These are phyloP conservation scores for Morelia viridis DNA, from an alignment of 2,797 vertebrate genomes.

Conservation along the genomic window DNA sequence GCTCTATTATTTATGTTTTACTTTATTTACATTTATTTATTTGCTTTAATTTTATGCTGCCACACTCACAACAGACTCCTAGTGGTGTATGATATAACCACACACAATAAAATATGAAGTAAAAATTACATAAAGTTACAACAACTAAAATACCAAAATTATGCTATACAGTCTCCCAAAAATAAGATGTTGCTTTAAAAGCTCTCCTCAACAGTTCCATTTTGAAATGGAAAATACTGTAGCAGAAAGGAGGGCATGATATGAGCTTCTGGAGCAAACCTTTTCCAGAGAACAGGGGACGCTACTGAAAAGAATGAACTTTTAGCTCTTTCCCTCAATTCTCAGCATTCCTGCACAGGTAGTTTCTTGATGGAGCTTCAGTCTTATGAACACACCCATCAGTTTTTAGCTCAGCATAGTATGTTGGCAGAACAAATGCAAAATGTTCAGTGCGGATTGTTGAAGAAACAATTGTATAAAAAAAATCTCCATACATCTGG, in stretches of 20 bases:
- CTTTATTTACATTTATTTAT: not conserved
- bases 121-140: not conserved
- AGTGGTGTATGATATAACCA: not conserved
- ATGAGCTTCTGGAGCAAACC: not conserved
- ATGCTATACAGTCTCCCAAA: not conserved
- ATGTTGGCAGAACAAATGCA: not conserved
- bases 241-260: not conserved
- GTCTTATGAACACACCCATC: not conserved
- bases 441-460: not conserved
- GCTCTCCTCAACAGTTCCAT: not conserved
- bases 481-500: not conserved
- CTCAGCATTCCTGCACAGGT: not conserved
- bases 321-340: not conserved
- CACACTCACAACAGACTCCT: not conserved
- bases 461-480: not conserved
- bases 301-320: no score
- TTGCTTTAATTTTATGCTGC: not conserved
- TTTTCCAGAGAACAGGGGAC: no score
- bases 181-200: not conserved
- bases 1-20: not conserved
- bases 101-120: not conserved
- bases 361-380: not conserved
- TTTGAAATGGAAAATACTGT: not conserved
- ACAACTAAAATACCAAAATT: not conserved
- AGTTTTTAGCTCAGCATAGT: not conserved